These are phyloP conservation scores for Orius insidiosus DNA, from an alignment of 1,140 invertebrate species.

Conservation along the genomic window DNA sequence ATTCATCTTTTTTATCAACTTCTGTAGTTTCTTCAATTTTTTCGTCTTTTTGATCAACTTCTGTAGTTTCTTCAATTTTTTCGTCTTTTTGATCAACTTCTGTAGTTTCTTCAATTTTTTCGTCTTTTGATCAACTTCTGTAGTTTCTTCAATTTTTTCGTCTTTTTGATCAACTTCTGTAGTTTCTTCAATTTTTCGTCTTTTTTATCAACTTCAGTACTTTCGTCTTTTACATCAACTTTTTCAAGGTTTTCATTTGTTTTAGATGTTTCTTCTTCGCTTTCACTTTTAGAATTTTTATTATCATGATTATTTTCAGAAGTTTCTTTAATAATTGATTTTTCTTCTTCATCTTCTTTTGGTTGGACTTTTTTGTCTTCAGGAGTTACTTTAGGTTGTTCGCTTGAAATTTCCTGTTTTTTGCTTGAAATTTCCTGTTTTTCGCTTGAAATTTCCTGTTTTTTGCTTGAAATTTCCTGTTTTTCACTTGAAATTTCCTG, in stretches of 20 bases:
- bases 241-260: too few species aligned
- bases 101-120: conserved; percentile 23
- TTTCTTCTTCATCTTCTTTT: neutral
- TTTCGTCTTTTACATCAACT: neutral
- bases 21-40: conserved; percentile 15
- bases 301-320: neutral
- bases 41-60: too few species aligned
- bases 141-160: too few species aligned
- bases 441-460: too few species aligned
- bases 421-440: too few species aligned
- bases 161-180: too few species aligned
- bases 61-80: too few species aligned
- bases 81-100: conserved; percentile 22
- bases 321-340: neutral
- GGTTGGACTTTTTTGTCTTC: too few species aligned
- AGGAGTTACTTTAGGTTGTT: neutral
- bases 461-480: too few species aligned
- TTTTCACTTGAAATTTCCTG: too few species aligned
- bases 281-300: conserved; percentile 6
- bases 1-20: neutral
- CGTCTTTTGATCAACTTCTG: too few species aligned
- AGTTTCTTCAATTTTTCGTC: too few species aligned
- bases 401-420: neutral
- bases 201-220: conserved; percentile 6
- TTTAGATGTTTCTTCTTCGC: neutral